Evolutionary conservation across 2,888 invertebrate species (phyloP), one percentile per base, ranked within the genome.

Genomic region (Cristatella mucedo): DNA sequence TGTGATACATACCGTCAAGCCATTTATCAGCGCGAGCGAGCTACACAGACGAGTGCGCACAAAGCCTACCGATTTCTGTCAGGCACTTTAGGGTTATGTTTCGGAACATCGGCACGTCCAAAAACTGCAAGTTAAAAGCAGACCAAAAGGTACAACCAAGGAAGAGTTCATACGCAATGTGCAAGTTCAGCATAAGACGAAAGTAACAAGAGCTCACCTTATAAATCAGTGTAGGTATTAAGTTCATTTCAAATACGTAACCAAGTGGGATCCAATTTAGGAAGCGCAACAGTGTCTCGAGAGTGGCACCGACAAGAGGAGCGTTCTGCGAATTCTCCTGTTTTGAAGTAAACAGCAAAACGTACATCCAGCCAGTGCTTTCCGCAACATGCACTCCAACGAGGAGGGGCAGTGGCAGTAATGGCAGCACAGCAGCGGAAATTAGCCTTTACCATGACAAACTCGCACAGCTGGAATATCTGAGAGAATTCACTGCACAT

Each of bases 261-360:
- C 97, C 97, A 46, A 97, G 73, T n/a, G 97, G 97, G 59, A 99
- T 95, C 97, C 97, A 97, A 64, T 93, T 95, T 30, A 99, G 74
- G 72, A 99, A 97, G 63, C 89, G 76, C 51, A 97, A 71, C 41
- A 97, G 72, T 2, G 97, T 99, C 63, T 95, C 89, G 49, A 97
- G 73, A 1, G 95, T 99, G 3, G 89, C 82, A 56, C 84, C 85
- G 41, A 99, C 91, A 44, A 97, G 73, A 31, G 85, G 82, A 34
- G 91, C 87, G 73, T 93, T 95, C 70, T 89, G 85, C 11, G 95
- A 95, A 68, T 85, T 89, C 61, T 95, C 91, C 73, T 74, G n/a
- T n/a, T n/a, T n/a, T n/a, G 20, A 1, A 44, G 9, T 29, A 22
- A 9, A 33, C 7, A 33, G 7, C n/a, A 26, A 26, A n/a, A n/a